Conservation (phyloP, 2,113 vertebrate genomes). For the Caranx ignobilis region DNA sequence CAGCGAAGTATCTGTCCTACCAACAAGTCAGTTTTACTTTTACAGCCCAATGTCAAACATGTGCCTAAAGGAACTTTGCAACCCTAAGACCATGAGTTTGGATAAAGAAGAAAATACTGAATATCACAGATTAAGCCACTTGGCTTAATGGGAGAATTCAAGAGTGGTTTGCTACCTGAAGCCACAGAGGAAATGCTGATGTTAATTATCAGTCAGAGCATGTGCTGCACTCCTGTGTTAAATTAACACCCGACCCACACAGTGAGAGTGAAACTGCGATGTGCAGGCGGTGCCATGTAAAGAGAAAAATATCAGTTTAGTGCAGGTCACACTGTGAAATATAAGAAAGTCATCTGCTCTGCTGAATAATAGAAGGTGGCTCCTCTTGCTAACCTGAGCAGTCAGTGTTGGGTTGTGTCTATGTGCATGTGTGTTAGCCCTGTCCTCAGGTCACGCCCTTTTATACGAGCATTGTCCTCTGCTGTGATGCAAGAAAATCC, state of each 20-base stretch:
- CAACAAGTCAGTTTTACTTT: background rate
- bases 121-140: background rate
- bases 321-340: conserved; percentile 22
- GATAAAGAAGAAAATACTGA: background rate
- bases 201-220: conserved; percentile 51
- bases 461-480: conserved; percentile 35
- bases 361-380: conserved; percentile 16
- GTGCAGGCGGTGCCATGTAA: background rate
- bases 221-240: conserved; percentile 22
- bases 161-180: background rate
- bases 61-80: too few species aligned
- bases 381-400: conserved; percentile 16
- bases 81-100: too few species aligned
- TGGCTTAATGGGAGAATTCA: background rate
- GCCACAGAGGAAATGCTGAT: conserved; percentile 1
- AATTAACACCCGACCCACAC: conserved; percentile 34
- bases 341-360: conserved; percentile 32
- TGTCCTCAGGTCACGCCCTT: conserved; percentile 16
- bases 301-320: conserved; percentile 7
- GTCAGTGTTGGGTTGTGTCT: background rate
- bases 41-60: background rate
- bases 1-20: background rate
- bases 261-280: conserved; percentile 31
- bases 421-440: conserved; percentile 8
- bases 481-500: background rate